phyloP scores from a whole-genome alignment of 2,888 invertebrate genomes.

The Sisyra nigra region DNA sequence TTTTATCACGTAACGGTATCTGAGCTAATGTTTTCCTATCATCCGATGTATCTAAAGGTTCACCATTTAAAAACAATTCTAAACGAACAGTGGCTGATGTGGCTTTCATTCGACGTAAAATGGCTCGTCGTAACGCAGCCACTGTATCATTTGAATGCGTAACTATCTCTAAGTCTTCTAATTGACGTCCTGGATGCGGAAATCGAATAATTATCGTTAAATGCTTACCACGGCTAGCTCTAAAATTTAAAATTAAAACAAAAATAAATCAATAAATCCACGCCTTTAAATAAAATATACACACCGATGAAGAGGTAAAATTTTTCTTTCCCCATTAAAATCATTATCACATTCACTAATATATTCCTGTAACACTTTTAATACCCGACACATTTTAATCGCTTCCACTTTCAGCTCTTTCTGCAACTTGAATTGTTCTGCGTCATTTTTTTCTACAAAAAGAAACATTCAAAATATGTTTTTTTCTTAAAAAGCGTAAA shows the following conservation, averaged over 20 bases:
- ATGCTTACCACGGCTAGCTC: constrained; percentile 83
- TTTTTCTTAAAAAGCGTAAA: no score
- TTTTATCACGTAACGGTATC: constrained; percentile 76
- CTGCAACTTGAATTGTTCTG: constrained; percentile 27
- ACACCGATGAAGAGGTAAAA: constrained; percentile 68
- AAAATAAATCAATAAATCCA: not conserved
- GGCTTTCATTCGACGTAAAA: constrained; percentile 46
- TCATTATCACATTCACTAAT: constrained; percentile 86
- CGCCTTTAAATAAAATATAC: not conserved
- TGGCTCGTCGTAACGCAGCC: constrained; percentile 63
- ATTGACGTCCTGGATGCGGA: constrained; percentile 71
- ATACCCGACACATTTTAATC: constrained; percentile 78
- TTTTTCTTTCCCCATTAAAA: constrained; percentile 74
- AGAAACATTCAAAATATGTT: constrained; percentile 9
- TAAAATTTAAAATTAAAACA: constrained; percentile 20
- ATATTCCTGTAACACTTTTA: constrained; percentile 90
- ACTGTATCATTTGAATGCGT: constrained; percentile 92
- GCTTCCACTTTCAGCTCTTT: constrained; percentile 46
- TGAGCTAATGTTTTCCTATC: constrained; percentile 77
- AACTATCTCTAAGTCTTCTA: constrained; percentile 82
- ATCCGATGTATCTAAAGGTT: constrained; percentile 70
- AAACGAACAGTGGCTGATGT: constrained; percentile 64
- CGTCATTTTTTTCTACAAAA: constrained; percentile 25
- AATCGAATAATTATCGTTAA: constrained; percentile 74
- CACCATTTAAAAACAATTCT: constrained; percentile 80